phyloP scores from a whole-genome alignment of 2,888 invertebrate species.

The Orchesellides sinensis region DNA sequence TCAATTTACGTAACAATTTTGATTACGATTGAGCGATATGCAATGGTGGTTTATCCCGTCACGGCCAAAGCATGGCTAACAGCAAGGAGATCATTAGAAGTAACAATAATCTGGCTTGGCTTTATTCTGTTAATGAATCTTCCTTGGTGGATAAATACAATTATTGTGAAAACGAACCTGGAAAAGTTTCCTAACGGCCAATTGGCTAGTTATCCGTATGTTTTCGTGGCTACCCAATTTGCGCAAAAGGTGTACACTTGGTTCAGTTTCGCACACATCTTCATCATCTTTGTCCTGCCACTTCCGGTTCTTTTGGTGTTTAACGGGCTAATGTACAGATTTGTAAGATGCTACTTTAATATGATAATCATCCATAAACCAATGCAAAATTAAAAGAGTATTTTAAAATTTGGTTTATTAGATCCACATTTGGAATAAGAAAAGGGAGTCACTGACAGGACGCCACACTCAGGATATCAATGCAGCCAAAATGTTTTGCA shows the following conservation, averaged over 20 bases:
- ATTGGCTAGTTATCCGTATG: slow-evolving; percentile 1
- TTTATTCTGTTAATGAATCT: slow-evolving; percentile 13
- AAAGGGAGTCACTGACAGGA: not conserved
- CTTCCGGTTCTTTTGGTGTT: slow-evolving; percentile 24
- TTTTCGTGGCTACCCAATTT: slow-evolving; percentile 23
- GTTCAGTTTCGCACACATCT: slow-evolving; percentile 6
- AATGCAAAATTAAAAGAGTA: no score
- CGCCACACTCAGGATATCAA: slow-evolving; percentile 17
- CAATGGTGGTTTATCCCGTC: slow-evolving; percentile 21
- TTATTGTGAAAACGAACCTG: not conserved
- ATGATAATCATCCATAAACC: not conserved
- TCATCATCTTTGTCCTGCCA: slow-evolving; percentile 39
- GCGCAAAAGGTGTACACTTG: slow-evolving; percentile 2
- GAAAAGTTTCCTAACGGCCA: not conserved
- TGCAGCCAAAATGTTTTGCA: slow-evolving; percentile 44
- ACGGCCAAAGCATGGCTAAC: slow-evolving; percentile 1
- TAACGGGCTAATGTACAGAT: slow-evolving; percentile 39
- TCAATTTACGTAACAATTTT: slow-evolving; percentile 35
- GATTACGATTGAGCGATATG: slow-evolving; percentile 24
- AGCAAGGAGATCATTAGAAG: not conserved
- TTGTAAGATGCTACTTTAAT: not conserved
- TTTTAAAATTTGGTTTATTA: slow-evolving; percentile 3
- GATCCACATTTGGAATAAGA: slow-evolving; percentile 32
- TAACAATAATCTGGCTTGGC: not conserved
- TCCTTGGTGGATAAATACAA: slow-evolving; percentile 37